These are phyloP conservation scores for Epinephelus coioides DNA, from an alignment of 2,797 vertebrate genomes.

Conservation along the genomic window DNA sequence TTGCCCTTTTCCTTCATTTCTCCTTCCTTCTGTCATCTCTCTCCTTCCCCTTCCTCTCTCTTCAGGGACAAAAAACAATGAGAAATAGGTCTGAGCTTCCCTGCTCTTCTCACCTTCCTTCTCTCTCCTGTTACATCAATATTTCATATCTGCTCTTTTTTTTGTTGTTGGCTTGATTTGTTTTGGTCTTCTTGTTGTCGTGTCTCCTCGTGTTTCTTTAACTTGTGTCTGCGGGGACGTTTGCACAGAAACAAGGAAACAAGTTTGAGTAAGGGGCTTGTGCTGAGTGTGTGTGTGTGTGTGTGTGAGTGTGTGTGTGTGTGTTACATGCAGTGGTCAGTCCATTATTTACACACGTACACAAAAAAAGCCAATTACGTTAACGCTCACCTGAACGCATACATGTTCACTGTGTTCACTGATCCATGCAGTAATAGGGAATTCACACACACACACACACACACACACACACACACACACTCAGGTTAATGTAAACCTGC, in stretches of 20 bases:
- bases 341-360: slow-evolving; percentile 10
- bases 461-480: slow-evolving; percentile 12
- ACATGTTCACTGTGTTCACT: slow-evolving; percentile 27
- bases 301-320: slow-evolving; percentile 7
- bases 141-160: slow-evolving; percentile 55
- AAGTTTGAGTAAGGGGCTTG: neutral
- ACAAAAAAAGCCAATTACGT: slow-evolving; percentile 33
- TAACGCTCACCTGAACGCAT: slow-evolving; percentile 15
- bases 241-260: slow-evolving; percentile 1
- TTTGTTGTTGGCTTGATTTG: slow-evolving; percentile 24
- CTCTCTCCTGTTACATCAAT: slow-evolving; percentile 48
- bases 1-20: neutral
- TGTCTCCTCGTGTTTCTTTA: slow-evolving; percentile 25
- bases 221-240: slow-evolving; percentile 14
- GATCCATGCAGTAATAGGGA: slow-evolving; percentile 30
- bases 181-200: slow-evolving; percentile 39
- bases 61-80: slow-evolving; percentile 24
- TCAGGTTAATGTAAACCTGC: slow-evolving; percentile 51
- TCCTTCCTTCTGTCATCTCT: neutral
- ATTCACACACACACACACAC: slow-evolving; percentile 24
- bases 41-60: neutral
- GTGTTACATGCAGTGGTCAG: slow-evolving; percentile 8
- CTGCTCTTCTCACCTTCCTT: slow-evolving; percentile 34
- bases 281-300: neutral
- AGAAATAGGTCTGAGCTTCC: slow-evolving; percentile 13